Conservation (phyloP, 2,113 vertebrate genomes). For the Chiloscyllium plagiosum region DNA sequence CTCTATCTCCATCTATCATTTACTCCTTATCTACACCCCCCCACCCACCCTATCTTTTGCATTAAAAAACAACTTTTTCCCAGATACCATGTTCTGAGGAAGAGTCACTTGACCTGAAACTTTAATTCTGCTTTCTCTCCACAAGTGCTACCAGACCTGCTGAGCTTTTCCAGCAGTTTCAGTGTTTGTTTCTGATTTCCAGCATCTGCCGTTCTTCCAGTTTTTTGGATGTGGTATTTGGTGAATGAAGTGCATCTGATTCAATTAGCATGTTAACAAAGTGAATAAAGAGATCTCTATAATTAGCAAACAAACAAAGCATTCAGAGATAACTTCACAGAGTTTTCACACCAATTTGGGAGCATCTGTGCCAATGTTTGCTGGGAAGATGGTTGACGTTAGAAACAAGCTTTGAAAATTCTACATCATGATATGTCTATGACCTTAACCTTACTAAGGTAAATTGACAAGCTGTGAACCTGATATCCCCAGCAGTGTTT, state of each 20-base stretch:
- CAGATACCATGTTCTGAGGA: no score
- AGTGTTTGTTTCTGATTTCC: no score
- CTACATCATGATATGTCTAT: not conserved
- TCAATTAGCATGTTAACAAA: conserved; percentile 12
- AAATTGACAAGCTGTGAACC: not conserved
- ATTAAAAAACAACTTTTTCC: no score
- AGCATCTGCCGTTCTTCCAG: no score
- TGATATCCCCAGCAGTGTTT: not conserved
- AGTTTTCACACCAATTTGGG: not conserved
- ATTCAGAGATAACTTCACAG: not conserved
- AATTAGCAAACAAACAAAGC: not conserved
- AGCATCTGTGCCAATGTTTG: not conserved
- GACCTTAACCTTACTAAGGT: not conserved
- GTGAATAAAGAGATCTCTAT: not conserved
- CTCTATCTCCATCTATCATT: no score
- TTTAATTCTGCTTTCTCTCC: no score
- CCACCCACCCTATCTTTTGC: no score
- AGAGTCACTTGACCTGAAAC: no score
- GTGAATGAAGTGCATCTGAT: not conserved
- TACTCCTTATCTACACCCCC: no score
- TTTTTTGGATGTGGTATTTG: not conserved
- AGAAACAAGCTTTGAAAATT: not conserved
- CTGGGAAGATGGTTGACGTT: not conserved
- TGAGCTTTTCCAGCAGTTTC: no score
- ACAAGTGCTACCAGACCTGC: no score